Evolutionary conservation across 2,888 invertebrate species (phyloP).

Genomic region (Ariolimax columbianus): DNA sequence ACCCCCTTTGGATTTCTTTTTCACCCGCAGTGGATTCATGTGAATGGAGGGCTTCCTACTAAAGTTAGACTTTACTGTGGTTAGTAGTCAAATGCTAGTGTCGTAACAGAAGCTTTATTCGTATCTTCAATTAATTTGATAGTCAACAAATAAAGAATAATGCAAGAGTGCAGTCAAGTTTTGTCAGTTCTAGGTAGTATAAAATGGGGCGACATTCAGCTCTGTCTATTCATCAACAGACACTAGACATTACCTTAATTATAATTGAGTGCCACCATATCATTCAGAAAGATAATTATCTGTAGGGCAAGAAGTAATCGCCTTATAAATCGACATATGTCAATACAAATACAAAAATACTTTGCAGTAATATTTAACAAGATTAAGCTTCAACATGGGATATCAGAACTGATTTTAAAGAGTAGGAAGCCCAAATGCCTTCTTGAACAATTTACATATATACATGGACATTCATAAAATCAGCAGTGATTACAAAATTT

Average conservation of each 20-base stretch:
- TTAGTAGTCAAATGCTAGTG: not conserved
- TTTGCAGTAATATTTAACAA: not conserved
- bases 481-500: not conserved
- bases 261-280: too few relatives aligned
- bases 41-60: not conserved
- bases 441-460: not conserved
- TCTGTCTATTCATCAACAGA: too few relatives aligned
- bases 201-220: too few relatives aligned
- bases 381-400: not conserved
- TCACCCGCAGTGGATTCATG: not conserved
- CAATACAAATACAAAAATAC: too few relatives aligned
- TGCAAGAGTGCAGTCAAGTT: too few relatives aligned
- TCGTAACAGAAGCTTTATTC: not conserved
- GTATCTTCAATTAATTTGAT: too few relatives aligned
- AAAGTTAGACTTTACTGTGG: not conserved
- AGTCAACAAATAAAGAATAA: too few relatives aligned
- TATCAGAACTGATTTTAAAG: not conserved
- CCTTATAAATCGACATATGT: not conserved
- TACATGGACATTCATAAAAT: not conserved
- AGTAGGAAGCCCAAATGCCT: constrained; percentile 16
- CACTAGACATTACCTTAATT: too few relatives aligned
- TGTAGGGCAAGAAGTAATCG: not conserved
- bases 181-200: too few relatives aligned
- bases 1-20: constrained; percentile 34
- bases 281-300: not conserved